Evolutionary conservation across 2,113 vertebrate genomes (phyloP).

Genomic region (Chroicocephalus ridibundus): DNA sequence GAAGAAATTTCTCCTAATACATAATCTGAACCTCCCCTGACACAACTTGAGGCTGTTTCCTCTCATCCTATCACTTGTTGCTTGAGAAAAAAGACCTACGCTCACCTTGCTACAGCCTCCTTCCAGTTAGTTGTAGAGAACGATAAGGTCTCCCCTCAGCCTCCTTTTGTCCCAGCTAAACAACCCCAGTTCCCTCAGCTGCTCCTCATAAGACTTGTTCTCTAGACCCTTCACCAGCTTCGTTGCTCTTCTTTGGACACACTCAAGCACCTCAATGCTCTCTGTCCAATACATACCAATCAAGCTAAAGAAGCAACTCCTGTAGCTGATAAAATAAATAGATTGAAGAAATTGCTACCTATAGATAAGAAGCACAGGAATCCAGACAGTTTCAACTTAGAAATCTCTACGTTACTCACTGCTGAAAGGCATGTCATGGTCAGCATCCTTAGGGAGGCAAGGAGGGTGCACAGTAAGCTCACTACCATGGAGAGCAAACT

Average conservation of each 20-base stretch:
- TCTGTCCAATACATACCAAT: neutral
- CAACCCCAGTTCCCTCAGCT: neutral
- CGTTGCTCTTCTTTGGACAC: no score
- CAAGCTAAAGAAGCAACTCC: neutral
- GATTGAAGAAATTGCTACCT: neutral
- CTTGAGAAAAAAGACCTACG: neutral
- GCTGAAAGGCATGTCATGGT: neutral
- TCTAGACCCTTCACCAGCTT: neutral
- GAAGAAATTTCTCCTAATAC: neutral
- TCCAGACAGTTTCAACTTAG: neutral
- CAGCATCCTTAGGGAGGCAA: no score
- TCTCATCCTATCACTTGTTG: neutral
- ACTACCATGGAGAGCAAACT: no score
- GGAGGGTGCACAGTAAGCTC: no score
- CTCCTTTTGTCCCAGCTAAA: neutral
- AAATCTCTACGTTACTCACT: neutral
- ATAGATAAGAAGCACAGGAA: neutral
- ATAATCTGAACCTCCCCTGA: neutral
- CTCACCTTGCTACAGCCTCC: neutral
- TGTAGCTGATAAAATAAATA: neutral
- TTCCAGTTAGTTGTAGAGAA: neutral
- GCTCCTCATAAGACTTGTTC: neutral
- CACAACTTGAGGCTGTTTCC: neutral
- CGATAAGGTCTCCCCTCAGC: neutral
- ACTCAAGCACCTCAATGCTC: neutral